These are phyloP conservation scores for Rhopalosiphum nymphaeae DNA, from an alignment of 2,888 invertebrate species.

Conservation along the genomic window DNA sequence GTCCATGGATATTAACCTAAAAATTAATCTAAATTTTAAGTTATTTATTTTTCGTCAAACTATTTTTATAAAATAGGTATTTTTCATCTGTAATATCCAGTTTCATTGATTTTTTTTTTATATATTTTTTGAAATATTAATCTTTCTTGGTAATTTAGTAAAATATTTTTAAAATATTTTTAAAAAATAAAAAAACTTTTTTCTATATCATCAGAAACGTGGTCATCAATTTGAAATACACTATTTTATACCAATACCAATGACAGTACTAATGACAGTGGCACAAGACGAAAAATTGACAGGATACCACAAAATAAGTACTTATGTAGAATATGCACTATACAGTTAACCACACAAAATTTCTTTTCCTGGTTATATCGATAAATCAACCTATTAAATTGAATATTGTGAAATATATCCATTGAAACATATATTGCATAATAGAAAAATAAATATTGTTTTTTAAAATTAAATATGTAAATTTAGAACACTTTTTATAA, in stretches of 20 bases:
- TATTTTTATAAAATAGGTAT: background rate
- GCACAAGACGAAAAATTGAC: constrained; percentile 3
- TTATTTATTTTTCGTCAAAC: background rate
- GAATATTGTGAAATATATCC: background rate
- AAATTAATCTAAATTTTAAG: background rate
- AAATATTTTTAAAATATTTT: constrained; percentile 2
- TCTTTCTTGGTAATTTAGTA: background rate
- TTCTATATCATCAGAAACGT: background rate
- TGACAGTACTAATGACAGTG: background rate
- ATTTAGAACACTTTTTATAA: background rate
- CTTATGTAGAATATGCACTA: background rate
- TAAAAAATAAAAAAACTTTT: background rate
- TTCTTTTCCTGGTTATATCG: background rate
- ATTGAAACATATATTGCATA: no score
- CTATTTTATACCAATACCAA: background rate
- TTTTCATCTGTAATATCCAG: background rate
- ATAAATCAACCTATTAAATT: background rate
- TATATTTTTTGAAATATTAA: background rate
- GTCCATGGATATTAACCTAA: background rate
- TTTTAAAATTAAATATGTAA: background rate
- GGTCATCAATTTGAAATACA: background rate
- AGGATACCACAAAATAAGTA: background rate
- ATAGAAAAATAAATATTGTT: background rate
- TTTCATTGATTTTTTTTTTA: background rate
- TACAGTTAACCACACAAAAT: background rate